Evolutionary conservation across 2,113 vertebrate genomes (phyloP).

Genomic region (Oryzias javanicus): DNA sequence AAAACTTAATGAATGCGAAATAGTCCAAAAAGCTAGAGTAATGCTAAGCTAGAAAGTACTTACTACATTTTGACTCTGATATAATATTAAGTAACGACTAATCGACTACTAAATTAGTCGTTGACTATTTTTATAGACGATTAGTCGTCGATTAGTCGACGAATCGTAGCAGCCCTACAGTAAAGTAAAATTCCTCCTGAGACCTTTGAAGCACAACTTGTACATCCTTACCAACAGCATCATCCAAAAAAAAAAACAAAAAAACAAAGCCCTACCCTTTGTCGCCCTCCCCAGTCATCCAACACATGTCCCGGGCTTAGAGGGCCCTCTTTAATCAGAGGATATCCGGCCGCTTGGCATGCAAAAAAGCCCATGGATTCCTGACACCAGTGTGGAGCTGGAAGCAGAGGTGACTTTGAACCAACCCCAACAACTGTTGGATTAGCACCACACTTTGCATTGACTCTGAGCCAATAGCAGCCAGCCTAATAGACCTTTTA

Average conservation of each 20-base stretch:
- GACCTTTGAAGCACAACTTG: conserved; percentile 49
- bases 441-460: conserved; percentile 59
- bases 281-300: conserved; percentile 41
- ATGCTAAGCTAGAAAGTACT: too few species aligned
- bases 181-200: conserved; percentile 47
- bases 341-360: conserved; percentile 71
- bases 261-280: conserved; percentile 5
- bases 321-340: conserved; percentile 70
- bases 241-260: conserved; percentile 9
- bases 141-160: too few species aligned
- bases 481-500: conserved; percentile 28
- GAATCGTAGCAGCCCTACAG: too few species aligned
- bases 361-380: conserved; percentile 69
- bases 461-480: conserved; percentile 58
- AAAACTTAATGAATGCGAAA: too few species aligned
- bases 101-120: too few species aligned
- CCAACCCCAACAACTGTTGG: conserved; percentile 66
- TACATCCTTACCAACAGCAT: conserved; percentile 34
- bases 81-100: too few species aligned
- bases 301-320: conserved; percentile 69
- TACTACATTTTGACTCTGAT: too few species aligned
- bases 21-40: too few species aligned
- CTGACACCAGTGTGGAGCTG: conserved; percentile 56
- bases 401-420: conserved; percentile 72
- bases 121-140: too few species aligned